A percentile compares a stretch with the other conserved stretches of the same genome.
Conservation (phyloP, 2,888 invertebrate species). For the Agonopterix arenella region DNA sequence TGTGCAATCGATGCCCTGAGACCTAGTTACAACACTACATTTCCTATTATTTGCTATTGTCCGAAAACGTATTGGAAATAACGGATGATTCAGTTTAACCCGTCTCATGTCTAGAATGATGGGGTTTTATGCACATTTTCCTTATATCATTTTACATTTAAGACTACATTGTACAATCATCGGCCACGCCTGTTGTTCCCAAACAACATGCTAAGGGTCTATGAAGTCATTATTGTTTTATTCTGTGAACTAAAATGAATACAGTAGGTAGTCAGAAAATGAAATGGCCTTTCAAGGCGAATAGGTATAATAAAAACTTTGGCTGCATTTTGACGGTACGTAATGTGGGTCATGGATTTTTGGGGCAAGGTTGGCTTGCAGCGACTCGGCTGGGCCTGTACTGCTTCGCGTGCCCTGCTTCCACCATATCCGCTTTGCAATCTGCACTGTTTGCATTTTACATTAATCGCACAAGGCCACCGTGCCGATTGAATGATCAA, state of each 20-base stretch:
- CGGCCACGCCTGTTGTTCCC: too few species aligned
- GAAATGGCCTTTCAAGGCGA: slow-evolving; percentile 31
- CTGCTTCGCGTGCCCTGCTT: slow-evolving; percentile 48
- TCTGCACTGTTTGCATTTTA: slow-evolving; percentile 41
- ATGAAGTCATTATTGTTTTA: too few species aligned
- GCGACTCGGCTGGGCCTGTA: slow-evolving; percentile 16
- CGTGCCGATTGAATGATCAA: slow-evolving; percentile 56
- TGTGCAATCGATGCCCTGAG: slow-evolving; percentile 46
- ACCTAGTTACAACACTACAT: background rate
- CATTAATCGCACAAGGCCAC: slow-evolving; percentile 62
- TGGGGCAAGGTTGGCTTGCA: slow-evolving; percentile 69
- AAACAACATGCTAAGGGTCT: too few species aligned
- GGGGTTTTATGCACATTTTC: too few species aligned
- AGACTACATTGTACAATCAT: too few species aligned
- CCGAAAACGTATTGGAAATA: too few species aligned
- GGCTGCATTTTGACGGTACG: slow-evolving; percentile 58
- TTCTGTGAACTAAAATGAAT: background rate
- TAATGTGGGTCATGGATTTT: slow-evolving; percentile 71
- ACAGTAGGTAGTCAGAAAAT: background rate
- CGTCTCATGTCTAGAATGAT: too few species aligned
- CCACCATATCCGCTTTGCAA: slow-evolving; percentile 63
- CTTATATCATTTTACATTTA: too few species aligned
- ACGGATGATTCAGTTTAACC: too few species aligned
- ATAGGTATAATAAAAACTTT: slow-evolving; percentile 52
- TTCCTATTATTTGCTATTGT: too few species aligned